Conservation (phyloP, 2,797 vertebrate genomes). For the Borostomias antarcticus region DNA sequence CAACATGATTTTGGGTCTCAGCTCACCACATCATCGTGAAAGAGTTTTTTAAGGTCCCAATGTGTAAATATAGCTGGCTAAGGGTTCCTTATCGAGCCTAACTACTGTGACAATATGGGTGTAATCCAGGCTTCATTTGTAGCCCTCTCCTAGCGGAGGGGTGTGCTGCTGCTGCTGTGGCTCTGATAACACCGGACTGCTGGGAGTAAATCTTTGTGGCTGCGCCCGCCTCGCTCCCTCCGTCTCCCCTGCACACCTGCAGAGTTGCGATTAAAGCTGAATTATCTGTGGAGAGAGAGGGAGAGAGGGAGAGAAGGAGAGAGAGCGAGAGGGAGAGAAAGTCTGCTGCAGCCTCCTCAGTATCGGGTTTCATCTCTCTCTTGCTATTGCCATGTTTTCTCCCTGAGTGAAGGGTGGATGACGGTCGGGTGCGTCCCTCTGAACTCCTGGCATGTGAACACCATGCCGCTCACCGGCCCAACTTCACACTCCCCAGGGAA, state of each 20-base stretch:
- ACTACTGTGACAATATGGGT: constrained; percentile 59
- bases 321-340: constrained; percentile 4
- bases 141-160: neutral
- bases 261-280: constrained; percentile 71
- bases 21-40: too few species aligned
- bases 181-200: constrained; percentile 61
- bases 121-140: constrained; percentile 59
- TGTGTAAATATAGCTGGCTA: neutral
- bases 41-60: neutral
- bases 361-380: constrained; percentile 58
- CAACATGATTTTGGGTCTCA: too few species aligned
- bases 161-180: neutral
- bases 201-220: constrained; percentile 52
- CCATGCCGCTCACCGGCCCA: constrained; percentile 42
- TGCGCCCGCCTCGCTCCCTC: constrained; percentile 31
- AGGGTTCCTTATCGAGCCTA: constrained; percentile 50
- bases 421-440: constrained; percentile 24
- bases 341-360: constrained; percentile 44
- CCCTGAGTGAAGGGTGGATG: constrained; percentile 13
- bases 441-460: constrained; percentile 46
- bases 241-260: constrained; percentile 48
- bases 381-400: constrained; percentile 51
- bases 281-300: constrained; percentile 56
- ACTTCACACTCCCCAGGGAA: too few species aligned
- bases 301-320: neutral